phyloP scores from a whole-genome alignment of 2,797 vertebrate species.

The Lemur catta region DNA sequence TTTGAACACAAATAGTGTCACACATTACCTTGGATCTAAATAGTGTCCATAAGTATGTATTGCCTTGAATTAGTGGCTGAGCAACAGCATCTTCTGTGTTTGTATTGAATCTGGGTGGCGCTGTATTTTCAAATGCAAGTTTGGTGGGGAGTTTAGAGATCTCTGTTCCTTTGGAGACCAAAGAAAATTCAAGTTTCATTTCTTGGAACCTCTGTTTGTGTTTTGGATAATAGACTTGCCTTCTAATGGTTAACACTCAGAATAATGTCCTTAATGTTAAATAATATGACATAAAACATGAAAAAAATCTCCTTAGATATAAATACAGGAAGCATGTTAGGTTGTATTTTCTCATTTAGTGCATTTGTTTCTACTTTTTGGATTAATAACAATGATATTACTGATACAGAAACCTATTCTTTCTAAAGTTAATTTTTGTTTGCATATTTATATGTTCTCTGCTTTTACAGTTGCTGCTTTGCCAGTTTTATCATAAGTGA shows the following conservation, averaged over 20 bases:
- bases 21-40: neutral
- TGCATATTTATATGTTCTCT: neutral
- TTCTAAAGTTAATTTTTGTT: neutral
- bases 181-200: constrained; percentile 23
- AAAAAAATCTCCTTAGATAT: neutral
- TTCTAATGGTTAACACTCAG: neutral
- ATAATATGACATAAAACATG: neutral
- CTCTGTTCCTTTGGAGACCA: neutral
- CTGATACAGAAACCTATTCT: neutral
- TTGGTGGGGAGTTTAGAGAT: neutral
- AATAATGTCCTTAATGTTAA: neutral
- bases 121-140: neutral
- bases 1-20: neutral
- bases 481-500: neutral
- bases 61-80: neutral
- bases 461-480: neutral
- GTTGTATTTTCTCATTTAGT: neutral
- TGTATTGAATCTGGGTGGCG: neutral
- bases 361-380: neutral
- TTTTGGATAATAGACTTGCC: neutral
- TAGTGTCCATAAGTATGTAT: neutral
- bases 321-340: neutral
- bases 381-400: neutral
- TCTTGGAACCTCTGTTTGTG: neutral
- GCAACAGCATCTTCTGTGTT: neutral